Percentiles rank a stretch among this genome's conserved stretches.
These are phyloP conservation scores for Catharus fuscescens DNA, from an alignment of 2,113 vertebrate species.

Conservation along the genomic window DNA sequence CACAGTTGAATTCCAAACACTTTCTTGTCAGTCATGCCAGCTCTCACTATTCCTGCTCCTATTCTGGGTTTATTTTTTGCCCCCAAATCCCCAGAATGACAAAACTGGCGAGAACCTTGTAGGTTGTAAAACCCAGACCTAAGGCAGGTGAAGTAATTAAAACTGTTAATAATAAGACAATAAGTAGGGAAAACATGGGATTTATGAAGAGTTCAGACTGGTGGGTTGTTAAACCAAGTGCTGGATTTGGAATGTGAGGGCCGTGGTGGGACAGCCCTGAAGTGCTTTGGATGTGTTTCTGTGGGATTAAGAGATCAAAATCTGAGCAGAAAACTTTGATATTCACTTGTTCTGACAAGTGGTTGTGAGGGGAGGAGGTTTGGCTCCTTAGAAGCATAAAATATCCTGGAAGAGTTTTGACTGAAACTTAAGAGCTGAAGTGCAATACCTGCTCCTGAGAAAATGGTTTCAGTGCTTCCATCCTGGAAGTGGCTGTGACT, in stretches of 20 bases:
- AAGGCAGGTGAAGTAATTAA: background rate
- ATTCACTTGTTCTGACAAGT: background rate
- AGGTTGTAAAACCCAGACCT: background rate
- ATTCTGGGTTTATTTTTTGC: background rate
- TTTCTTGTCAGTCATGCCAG: background rate
- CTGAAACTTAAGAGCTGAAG: background rate
- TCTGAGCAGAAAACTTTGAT: background rate
- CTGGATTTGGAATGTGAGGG: background rate
- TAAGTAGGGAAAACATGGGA: background rate
- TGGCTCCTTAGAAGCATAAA: background rate
- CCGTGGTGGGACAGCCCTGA: background rate
- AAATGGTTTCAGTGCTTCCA: conserved; percentile 21
- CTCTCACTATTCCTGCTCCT: background rate
- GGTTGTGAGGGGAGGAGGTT: background rate
- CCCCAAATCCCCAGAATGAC: background rate
- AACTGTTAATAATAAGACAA: background rate
- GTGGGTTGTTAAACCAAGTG: background rate
- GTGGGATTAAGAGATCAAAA: background rate
- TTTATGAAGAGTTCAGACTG: background rate
- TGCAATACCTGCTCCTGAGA: background rate
- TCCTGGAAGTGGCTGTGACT: background rate
- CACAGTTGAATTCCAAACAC: background rate
- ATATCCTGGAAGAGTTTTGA: background rate
- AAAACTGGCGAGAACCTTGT: background rate
- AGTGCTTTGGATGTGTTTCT: background rate